A percentile compares a stretch with the other conserved stretches of the same genome.
phyloP scores from a whole-genome alignment of 2,113 vertebrate species.

The Mustelus asterias region DNA sequence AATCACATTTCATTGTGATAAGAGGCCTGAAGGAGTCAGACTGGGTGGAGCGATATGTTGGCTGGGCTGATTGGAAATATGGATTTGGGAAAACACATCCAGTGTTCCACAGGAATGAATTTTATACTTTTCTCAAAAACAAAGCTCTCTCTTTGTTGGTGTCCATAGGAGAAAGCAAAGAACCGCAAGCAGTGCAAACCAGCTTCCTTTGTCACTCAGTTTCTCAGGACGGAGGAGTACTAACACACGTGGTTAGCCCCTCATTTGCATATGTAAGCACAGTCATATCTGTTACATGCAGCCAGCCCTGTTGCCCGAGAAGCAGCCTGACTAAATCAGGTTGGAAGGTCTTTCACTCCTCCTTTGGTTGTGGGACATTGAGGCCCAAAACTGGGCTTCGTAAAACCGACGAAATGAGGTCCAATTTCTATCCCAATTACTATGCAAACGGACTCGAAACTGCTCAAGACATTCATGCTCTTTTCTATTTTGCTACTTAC shows the following conservation, averaged over 20 bases:
- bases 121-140: neutral
- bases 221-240: neutral
- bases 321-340: neutral
- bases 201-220: neutral
- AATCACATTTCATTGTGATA: neutral
- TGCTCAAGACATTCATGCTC: neutral
- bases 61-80: neutral
- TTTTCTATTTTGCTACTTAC: slow-evolving; percentile 57
- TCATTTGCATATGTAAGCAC: neutral
- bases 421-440: neutral
- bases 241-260: neutral
- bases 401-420: neutral
- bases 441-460: neutral
- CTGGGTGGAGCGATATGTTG: neutral
- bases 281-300: neutral
- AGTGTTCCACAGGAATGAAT: neutral
- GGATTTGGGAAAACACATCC: neutral
- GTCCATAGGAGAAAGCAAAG: neutral
- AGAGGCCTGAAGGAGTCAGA: neutral
- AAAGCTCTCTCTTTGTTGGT: neutral
- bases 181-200: neutral
- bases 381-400: neutral
- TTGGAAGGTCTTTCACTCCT: neutral
- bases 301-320: neutral
- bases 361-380: neutral